A percentile compares a stretch with the other conserved stretches of the same genome.
phyloP scores from a whole-genome alignment of 37 sponge, comb jelly and placozoan species.

The Mnemiopsis leidyi region DNA sequence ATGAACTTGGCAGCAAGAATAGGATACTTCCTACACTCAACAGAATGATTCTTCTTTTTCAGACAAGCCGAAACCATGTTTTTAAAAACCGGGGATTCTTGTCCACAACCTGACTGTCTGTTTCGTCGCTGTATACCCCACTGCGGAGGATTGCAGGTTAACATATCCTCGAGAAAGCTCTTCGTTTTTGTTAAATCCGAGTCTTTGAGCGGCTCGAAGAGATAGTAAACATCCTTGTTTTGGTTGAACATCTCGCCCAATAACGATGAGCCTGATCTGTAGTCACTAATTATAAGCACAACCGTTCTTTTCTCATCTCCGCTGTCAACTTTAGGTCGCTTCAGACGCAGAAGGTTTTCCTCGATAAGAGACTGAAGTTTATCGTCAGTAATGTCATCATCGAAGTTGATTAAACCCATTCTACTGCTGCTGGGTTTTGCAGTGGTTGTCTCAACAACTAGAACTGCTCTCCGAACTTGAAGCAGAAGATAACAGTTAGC shows the following conservation, averaged over 20 bases:
- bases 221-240: background rate
- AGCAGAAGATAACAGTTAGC: background rate
- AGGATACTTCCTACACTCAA: slow-evolving; percentile 1
- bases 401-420: background rate
- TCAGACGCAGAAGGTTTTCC: background rate
- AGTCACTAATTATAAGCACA: background rate
- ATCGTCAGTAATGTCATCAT: background rate
- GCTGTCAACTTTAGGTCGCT: background rate
- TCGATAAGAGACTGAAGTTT: background rate
- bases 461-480: background rate
- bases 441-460: background rate
- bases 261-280: slow-evolving; percentile 6
- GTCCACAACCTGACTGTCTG: slow-evolving; percentile 1
- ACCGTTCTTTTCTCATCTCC: background rate
- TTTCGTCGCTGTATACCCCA: slow-evolving; percentile 4
- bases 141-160: background rate
- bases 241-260: slow-evolving; percentile 26
- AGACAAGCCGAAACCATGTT: background rate
- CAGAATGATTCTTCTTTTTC: background rate
- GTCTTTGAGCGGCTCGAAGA: background rate
- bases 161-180: background rate
- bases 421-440: too few relatives aligned
- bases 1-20: slow-evolving; percentile 24
- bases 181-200: background rate
- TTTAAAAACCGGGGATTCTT: background rate